Evolutionary conservation across 2,797 vertebrate species (phyloP).

Genomic region (Mormyrus hasselquistii): DNA sequence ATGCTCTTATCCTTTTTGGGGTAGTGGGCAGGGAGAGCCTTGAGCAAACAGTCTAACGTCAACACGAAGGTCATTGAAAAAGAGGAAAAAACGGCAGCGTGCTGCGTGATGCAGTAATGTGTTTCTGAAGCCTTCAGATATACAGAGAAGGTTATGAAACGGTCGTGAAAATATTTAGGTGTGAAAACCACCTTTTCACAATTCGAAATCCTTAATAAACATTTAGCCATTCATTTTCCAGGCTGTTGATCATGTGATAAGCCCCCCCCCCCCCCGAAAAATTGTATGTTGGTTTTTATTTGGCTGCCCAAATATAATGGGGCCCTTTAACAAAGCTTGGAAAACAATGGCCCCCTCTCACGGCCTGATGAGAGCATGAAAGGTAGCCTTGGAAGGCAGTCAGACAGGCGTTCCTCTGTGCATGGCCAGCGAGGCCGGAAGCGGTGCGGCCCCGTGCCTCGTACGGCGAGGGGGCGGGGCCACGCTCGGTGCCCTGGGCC

Average conservation of each 20-base stretch:
- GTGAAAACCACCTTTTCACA: neutral
- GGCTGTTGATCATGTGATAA: neutral
- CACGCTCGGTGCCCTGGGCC: neutral
- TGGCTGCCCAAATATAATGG: neutral
- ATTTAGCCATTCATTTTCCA: neutral
- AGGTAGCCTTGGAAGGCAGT: neutral
- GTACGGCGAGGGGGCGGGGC: neutral
- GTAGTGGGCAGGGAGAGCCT: neutral
- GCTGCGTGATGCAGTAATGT: neutral
- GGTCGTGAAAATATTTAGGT: neutral
- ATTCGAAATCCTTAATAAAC: neutral
- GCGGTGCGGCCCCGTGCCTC: neutral
- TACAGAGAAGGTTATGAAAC: neutral
- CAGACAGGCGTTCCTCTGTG: neutral
- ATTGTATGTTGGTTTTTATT: neutral
- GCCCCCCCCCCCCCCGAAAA: neutral
- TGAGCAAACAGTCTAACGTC: neutral
- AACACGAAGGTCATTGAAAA: neutral
- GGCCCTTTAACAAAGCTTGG: neutral
- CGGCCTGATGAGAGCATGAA: neutral
- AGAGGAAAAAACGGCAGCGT: neutral
- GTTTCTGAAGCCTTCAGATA: neutral
- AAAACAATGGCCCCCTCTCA: slow-evolving; percentile 3
- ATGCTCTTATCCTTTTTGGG: neutral
- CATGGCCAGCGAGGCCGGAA: neutral